phyloP scores from a whole-genome alignment of 1,140 invertebrate genomes.

The Forficula auricularia region DNA sequence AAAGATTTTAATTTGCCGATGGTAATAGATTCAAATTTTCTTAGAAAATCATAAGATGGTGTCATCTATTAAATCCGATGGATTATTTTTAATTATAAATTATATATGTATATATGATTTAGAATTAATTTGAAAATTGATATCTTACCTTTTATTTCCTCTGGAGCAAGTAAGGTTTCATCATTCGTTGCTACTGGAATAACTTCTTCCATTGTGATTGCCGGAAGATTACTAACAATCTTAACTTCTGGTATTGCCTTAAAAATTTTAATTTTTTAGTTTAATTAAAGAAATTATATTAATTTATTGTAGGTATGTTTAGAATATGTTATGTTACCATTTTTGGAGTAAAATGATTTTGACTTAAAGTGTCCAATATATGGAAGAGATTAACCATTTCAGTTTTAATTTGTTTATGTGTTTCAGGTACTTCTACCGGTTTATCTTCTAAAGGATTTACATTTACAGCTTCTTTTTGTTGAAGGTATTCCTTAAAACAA shows the following conservation, averaged over 20 bases:
- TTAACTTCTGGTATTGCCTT: slow-evolving; percentile 69
- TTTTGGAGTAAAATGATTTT: slow-evolving; percentile 89
- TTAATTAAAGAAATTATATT: neutral
- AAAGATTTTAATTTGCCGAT: too few species aligned
- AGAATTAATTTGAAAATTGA: too few species aligned
- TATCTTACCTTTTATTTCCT: slow-evolving; percentile 73
- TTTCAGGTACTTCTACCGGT: slow-evolving; percentile 48
- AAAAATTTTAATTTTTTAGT: slow-evolving; percentile 9
- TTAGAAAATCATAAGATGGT: too few species aligned
- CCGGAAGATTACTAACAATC: slow-evolving; percentile 78
- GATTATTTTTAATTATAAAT: too few species aligned
- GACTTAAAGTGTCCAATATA: slow-evolving; percentile 80
- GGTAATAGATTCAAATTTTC: too few species aligned
- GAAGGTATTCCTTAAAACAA: slow-evolving; percentile 54
- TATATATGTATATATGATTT: too few species aligned
- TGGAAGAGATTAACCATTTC: slow-evolving; percentile 62
- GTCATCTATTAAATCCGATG: too few species aligned
- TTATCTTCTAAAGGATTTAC: slow-evolving; percentile 30
- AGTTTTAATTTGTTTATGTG: slow-evolving; percentile 56
- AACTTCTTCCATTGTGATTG: slow-evolving; percentile 90
- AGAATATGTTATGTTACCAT: slow-evolving; percentile 28
- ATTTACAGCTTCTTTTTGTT: slow-evolving; percentile 51
- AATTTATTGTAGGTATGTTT: neutral
- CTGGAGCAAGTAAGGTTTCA: slow-evolving; percentile 73
- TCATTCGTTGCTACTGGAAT: slow-evolving; percentile 72